Percentiles rank a stretch among this genome's conserved stretches.
Conservation (phyloP, 2,797 vertebrate species). For the Sandelia bainsii region DNA sequence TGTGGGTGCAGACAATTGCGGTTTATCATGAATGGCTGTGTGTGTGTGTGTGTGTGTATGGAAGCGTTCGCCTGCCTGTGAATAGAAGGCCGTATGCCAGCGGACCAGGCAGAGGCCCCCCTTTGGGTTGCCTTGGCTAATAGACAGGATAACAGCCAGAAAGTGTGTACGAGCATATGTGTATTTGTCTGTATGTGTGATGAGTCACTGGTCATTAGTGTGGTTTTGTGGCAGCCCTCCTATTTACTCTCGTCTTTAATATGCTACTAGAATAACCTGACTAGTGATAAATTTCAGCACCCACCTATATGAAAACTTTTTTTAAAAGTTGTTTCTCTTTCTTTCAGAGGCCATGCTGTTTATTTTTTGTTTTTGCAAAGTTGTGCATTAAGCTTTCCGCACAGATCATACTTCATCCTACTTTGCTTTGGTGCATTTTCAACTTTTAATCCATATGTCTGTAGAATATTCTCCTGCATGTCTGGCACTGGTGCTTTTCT, state of each 20-base stretch:
- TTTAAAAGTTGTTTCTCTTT: neutral
- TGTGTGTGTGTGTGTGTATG: constrained; percentile 12
- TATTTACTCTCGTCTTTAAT: constrained; percentile 17
- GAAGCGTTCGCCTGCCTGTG: constrained; percentile 36
- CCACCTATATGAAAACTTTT: neutral
- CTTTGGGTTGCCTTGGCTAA: constrained; percentile 47
- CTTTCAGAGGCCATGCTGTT: neutral
- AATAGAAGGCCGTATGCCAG: constrained; percentile 53
- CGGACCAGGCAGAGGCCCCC: constrained; percentile 51
- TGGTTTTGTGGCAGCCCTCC: constrained; percentile 19
- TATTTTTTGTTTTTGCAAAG: neutral
- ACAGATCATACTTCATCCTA: neutral
- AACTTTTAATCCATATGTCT: too few species aligned
- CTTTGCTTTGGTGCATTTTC: too few species aligned
- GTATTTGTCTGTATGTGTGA: constrained; percentile 3
- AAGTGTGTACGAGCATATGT: constrained; percentile 27
- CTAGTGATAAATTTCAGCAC: neutral
- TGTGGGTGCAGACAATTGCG: constrained; percentile 40
- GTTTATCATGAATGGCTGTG: constrained; percentile 14
- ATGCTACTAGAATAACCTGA: constrained; percentile 13
- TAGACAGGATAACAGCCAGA: constrained; percentile 26
- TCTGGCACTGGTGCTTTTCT: neutral
- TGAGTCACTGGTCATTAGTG: constrained; percentile 11
- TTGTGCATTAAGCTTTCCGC: neutral
- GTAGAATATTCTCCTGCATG: too few species aligned